phyloP scores from a whole-genome alignment of 1,140 invertebrate species.

The Planococcus citri region DNA sequence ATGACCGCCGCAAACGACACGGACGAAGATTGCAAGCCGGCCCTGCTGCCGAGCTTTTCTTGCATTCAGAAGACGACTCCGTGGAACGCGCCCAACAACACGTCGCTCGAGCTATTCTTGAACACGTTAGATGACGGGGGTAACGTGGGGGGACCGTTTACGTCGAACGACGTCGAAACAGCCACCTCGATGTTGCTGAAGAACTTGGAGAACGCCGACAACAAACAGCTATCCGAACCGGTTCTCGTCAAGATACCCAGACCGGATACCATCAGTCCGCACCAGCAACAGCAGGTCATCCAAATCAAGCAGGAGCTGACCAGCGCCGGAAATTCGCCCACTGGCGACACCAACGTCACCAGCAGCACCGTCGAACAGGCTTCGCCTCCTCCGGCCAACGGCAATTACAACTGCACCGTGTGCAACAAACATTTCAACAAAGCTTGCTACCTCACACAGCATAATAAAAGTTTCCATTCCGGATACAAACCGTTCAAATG shows the following conservation, averaged over 20 bases:
- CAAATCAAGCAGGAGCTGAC: not conserved
- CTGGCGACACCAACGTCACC: not conserved
- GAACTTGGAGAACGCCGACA: not conserved
- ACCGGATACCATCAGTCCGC: not conserved
- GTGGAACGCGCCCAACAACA: not conserved
- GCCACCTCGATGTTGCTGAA: constrained; percentile 22
- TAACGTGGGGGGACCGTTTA: constrained; percentile 28
- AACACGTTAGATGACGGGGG: constrained; percentile 23
- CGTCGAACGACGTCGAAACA: constrained; percentile 24
- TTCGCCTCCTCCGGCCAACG: constrained; percentile 2
- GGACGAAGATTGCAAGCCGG: constrained; percentile 33
- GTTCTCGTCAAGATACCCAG: not conserved
- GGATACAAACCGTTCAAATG: constrained; percentile 79
- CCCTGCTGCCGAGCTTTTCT: constrained; percentile 46
- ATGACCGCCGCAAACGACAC: not conserved
- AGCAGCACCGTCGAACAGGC: constrained; percentile 12
- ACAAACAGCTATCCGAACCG: not conserved
- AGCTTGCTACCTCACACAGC: constrained; percentile 75
- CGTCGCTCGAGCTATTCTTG: not conserved
- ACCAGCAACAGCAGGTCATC: not conserved
- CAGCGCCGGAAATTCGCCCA: not conserved
- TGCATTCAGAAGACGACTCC: constrained; percentile 27
- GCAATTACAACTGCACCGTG: constrained; percentile 45
- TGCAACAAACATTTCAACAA: constrained; percentile 77
- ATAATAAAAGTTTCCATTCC: constrained; percentile 76